These are phyloP conservation scores for Apis cerana DNA, from an alignment of 1,140 invertebrate species.

Conservation along the genomic window DNA sequence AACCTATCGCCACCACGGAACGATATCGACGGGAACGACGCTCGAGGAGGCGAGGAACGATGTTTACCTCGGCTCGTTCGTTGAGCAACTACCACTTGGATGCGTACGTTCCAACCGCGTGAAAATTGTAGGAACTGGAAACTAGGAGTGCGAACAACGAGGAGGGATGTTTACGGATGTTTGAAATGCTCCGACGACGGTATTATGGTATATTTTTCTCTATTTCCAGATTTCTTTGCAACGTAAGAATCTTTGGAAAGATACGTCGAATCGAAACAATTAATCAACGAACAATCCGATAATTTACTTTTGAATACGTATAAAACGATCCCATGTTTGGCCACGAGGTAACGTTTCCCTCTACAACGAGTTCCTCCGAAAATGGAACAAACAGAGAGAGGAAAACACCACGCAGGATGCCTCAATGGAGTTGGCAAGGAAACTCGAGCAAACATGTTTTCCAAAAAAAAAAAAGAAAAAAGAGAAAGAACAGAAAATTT, in stretches of 20 bases:
- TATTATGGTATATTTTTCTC: too few species aligned
- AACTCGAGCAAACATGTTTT: conserved; percentile 4
- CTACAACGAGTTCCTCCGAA: neutral
- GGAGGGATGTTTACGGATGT: too few species aligned
- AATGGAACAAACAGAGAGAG: too few species aligned
- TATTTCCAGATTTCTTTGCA: too few species aligned
- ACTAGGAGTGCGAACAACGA: neutral
- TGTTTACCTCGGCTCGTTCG: conserved; percentile 2
- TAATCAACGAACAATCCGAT: too few species aligned
- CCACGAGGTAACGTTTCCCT: too few species aligned
- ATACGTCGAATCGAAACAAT: too few species aligned
- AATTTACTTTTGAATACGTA: too few species aligned
- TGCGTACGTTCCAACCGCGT: conserved; percentile 6
- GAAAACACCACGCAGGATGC: neutral
- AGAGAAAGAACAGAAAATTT: neutral
- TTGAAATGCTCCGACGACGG: too few species aligned
- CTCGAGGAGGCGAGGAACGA: neutral
- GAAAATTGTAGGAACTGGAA: conserved; percentile 41
- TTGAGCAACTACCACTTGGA: conserved; percentile 19
- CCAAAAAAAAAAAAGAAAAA: neutral
- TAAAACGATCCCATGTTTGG: too few species aligned
- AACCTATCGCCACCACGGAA: neutral
- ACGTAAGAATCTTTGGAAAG: too few species aligned
- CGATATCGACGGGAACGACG: neutral
- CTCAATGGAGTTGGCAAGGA: neutral